These are phyloP conservation scores for Entelurus aequoreus DNA, from an alignment of 2,113 vertebrate species.

Conservation along the genomic window DNA sequence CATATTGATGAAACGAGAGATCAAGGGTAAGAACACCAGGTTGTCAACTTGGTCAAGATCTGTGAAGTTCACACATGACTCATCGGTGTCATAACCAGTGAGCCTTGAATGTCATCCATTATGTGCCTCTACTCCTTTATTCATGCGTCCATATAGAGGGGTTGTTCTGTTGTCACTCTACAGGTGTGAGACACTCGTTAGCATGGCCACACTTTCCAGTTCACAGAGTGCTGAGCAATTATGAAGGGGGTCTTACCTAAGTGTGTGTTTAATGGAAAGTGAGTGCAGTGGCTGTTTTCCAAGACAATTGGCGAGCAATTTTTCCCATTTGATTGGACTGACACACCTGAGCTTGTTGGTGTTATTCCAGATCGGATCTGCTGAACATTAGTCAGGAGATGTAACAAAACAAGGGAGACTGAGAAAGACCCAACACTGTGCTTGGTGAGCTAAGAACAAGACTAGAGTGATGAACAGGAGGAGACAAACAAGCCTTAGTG, in stretches of 20 bases:
- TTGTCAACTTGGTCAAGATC: neutral
- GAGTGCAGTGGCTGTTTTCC: neutral
- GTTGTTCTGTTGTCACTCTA: neutral
- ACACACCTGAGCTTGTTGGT: neutral
- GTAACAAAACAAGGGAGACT: neutral
- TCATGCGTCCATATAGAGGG: neutral
- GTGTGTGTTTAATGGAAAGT: neutral
- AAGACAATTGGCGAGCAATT: neutral
- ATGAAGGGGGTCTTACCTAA: too few relatives aligned
- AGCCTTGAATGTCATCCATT: neutral
- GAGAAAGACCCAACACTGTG: slow-evolving; percentile 16
- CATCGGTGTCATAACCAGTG: neutral
- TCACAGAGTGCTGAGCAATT: neutral
- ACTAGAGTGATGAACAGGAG: slow-evolving; percentile 18
- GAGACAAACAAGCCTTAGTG: slow-evolving; percentile 36
- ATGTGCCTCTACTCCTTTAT: neutral
- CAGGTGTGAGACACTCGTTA: slow-evolving; percentile 4
- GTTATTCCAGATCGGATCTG: slow-evolving; percentile 9
- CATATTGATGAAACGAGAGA: too few relatives aligned
- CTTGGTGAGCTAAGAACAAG: slow-evolving; percentile 15
- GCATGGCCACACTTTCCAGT: neutral
- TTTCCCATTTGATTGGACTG: neutral
- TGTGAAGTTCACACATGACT: neutral
- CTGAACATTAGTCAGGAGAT: neutral
- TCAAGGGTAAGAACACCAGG: too few relatives aligned